Conservation (phyloP, 2,113 vertebrate species). For the Pluvianellus socialis region DNA sequence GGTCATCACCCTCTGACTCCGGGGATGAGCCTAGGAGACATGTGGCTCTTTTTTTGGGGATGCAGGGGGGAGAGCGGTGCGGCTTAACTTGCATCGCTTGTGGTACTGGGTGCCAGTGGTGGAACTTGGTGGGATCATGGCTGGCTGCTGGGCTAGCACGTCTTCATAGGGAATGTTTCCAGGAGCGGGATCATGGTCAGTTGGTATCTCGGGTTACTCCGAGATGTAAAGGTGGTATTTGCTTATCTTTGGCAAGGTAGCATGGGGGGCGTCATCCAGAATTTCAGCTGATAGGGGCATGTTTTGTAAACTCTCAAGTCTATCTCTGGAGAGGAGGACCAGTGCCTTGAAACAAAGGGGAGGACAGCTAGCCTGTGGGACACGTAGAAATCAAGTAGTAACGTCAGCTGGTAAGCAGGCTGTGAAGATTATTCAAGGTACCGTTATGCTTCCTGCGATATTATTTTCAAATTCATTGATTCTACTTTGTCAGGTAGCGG, state of each 20-base stretch:
- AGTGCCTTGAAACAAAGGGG: not conserved
- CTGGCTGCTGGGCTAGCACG: not conserved
- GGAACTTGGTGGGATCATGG: not conserved
- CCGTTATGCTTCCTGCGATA: not conserved
- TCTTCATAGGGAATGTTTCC: not conserved
- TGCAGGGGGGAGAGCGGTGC: accelerated
- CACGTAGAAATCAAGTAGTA: not conserved
- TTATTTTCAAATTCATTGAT: not conserved
- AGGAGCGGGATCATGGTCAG: not conserved
- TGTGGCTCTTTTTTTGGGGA: not conserved
- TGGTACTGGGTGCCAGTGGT: not conserved
- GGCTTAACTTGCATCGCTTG: not conserved
- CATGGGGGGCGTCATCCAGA: not conserved
- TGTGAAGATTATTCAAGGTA: not conserved
- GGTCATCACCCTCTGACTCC: not conserved
- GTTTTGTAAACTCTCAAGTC: not conserved
- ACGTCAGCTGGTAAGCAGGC: not conserved
- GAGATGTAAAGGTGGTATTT: not conserved
- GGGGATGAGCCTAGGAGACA: not conserved
- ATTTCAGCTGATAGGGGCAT: not conserved
- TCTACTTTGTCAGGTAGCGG: not conserved
- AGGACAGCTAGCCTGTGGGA: not conserved
- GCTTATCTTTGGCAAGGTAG: not conserved
- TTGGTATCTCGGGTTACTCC: not conserved
- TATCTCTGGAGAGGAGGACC: not conserved